Evolutionary conservation across 2,797 vertebrate species (phyloP).

Genomic region (Etheostoma perlongum): DNA sequence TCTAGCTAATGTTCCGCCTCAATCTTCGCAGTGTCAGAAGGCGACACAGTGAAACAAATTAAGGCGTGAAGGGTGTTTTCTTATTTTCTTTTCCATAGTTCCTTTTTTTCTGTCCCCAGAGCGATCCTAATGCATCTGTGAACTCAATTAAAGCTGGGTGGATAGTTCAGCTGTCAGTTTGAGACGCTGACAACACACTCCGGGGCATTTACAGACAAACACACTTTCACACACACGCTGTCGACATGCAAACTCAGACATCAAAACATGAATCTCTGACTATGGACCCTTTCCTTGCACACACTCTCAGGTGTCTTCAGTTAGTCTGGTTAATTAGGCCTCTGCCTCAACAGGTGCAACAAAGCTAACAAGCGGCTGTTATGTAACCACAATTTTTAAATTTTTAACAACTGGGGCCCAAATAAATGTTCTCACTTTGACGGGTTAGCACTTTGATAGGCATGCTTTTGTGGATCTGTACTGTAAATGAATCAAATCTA

Average conservation of each 20-base stretch:
- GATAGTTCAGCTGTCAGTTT: slow-evolving; percentile 64
- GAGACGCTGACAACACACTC: slow-evolving; percentile 29
- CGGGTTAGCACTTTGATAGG: no score
- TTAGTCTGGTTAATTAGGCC: neutral
- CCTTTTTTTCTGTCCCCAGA: neutral
- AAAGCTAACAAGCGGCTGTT: no score
- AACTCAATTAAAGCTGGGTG: slow-evolving; percentile 67
- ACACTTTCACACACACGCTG: slow-evolving; percentile 14
- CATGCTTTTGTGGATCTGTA: no score
- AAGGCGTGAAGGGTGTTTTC: slow-evolving; percentile 48
- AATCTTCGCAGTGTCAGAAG: slow-evolving; percentile 55
- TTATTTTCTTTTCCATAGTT: slow-evolving; percentile 3
- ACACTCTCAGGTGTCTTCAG: neutral
- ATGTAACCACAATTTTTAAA: no score
- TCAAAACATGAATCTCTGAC: neutral
- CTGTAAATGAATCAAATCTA: no score
- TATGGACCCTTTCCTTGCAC: neutral
- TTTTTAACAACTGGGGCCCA: no score
- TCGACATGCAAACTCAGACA: neutral
- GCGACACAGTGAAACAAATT: slow-evolving; percentile 56
- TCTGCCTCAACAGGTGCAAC: neutral
- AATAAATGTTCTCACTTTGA: no score
- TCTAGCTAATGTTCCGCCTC: slow-evolving; percentile 53
- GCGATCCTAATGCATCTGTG: slow-evolving; percentile 46
- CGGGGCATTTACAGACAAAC: neutral